phyloP scores from a whole-genome alignment of 2,113 vertebrate genomes.

The Scalopus aquaticus region DNA sequence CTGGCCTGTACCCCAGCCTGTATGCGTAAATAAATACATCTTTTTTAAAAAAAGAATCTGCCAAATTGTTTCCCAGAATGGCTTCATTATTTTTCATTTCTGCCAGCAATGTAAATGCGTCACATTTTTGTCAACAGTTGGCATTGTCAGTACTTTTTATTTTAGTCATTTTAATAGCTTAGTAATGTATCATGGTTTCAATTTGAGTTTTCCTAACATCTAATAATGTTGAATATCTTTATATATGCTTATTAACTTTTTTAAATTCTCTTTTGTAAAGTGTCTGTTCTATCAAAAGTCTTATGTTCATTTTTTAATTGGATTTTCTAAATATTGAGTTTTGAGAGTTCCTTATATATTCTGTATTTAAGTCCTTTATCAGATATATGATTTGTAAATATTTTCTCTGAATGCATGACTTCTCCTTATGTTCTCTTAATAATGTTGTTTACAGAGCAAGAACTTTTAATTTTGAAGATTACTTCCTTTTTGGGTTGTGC shows the following conservation, averaged over 20 bases:
- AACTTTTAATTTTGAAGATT: constrained; percentile 37
- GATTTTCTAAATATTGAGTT: not conserved
- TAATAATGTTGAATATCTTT: not conserved
- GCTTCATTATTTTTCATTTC: constrained; percentile 36
- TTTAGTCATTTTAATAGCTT: not conserved
- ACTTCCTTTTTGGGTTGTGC: not conserved
- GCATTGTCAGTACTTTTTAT: not conserved
- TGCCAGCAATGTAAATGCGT: not conserved
- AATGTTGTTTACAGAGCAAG: constrained; percentile 20
- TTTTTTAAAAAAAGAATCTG: no score
- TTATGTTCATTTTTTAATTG: constrained; percentile 6
- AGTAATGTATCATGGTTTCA: not conserved
- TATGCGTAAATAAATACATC: no score
- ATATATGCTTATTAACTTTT: constrained; percentile 26
- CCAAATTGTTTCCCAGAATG: not conserved
- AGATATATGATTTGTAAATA: not conserved
- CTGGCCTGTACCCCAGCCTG: no score
- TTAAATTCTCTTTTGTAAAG: not conserved
- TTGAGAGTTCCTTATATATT: constrained; percentile 23
- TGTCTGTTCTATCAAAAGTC: not conserved
- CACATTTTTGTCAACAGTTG: not conserved
- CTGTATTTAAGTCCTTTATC: not conserved
- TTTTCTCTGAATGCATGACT: constrained; percentile 11
- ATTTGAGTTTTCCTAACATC: not conserved
- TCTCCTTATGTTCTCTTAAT: not conserved